A percentile compares a stretch with the other conserved stretches of the same genome.
These are phyloP conservation scores for Eulemur macaco DNA, from an alignment of 2,113 vertebrate species.

Conservation along the genomic window DNA sequence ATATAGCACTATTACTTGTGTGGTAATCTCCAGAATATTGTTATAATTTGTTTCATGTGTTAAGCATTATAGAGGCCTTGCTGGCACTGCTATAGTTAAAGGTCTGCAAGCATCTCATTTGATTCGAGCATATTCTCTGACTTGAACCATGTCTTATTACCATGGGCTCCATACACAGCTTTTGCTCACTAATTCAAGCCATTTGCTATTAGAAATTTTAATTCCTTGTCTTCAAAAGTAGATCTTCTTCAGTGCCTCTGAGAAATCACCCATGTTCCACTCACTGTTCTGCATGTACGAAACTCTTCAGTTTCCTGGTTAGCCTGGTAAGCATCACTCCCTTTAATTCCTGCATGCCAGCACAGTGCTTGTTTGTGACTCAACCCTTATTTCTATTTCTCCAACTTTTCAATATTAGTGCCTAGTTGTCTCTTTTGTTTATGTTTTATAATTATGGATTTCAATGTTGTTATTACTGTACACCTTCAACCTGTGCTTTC, in stretches of 20 bases:
- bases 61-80: constrained; percentile 78
- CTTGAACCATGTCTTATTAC: constrained; percentile 62
- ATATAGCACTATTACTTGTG: constrained; percentile 83
- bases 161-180: constrained; percentile 47
- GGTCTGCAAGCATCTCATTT: constrained; percentile 66
- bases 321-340: not conserved
- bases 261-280: not conserved
- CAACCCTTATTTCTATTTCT: not conserved
- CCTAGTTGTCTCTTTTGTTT: not conserved
- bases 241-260: not conserved
- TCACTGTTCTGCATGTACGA: not conserved
- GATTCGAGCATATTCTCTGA: constrained; percentile 31
- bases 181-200: constrained; percentile 60
- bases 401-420: not conserved
- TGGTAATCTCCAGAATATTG: constrained; percentile 84
- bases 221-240: constrained; percentile 60
- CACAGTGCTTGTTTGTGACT: not conserved
- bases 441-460: not conserved
- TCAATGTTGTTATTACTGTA: not conserved
- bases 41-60: constrained; percentile 84
- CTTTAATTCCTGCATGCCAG: not conserved
- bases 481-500: not conserved
- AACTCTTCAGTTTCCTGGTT: not conserved
- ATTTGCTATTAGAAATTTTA: constrained; percentile 56
- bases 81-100: constrained; percentile 69